A percentile compares a stretch with the other conserved stretches of the same genome.
These are phyloP conservation scores for Thecocarcelia acutangulata DNA, from an alignment of 2,888 invertebrate genomes.

Conservation along the genomic window DNA sequence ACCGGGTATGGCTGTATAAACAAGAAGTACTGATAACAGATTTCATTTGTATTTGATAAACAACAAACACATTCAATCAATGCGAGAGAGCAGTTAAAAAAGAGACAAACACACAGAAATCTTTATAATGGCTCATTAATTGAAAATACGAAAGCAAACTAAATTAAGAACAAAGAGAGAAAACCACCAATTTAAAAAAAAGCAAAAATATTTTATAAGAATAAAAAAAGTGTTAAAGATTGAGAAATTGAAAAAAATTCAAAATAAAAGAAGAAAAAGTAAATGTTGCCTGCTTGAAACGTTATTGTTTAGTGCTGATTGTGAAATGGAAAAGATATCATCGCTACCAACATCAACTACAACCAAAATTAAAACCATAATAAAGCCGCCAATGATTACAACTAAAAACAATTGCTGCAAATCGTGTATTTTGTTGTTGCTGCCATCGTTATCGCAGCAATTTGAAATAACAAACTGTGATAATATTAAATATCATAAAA, in stretches of 20 bases:
- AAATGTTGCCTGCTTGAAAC: constrained; percentile 52
- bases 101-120: neutral
- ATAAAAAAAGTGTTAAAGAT: constrained; percentile 36
- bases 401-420: constrained; percentile 2
- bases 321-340: constrained; percentile 75
- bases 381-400: constrained; percentile 56
- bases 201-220: constrained; percentile 15
- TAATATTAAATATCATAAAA: constrained; percentile 45
- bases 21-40: constrained; percentile 49
- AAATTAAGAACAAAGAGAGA: constrained; percentile 42
- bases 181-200: constrained; percentile 16
- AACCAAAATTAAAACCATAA: constrained; percentile 10
- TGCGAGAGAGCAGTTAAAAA: constrained; percentile 24
- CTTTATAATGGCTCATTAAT: constrained; percentile 35
- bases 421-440: constrained; percentile 15
- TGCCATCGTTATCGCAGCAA: constrained; percentile 3
- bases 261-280: constrained; percentile 27
- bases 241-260: constrained; percentile 27
- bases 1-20: neutral
- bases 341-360: constrained; percentile 15
- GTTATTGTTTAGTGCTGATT: constrained; percentile 72
- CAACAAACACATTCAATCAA: constrained; percentile 9
- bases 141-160: constrained; percentile 17
- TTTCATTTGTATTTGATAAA: constrained; percentile 27
- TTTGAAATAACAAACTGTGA: constrained; percentile 39